Conservation (phyloP, 2,113 vertebrate species). For the Edolisoma coerulescens region DNA sequence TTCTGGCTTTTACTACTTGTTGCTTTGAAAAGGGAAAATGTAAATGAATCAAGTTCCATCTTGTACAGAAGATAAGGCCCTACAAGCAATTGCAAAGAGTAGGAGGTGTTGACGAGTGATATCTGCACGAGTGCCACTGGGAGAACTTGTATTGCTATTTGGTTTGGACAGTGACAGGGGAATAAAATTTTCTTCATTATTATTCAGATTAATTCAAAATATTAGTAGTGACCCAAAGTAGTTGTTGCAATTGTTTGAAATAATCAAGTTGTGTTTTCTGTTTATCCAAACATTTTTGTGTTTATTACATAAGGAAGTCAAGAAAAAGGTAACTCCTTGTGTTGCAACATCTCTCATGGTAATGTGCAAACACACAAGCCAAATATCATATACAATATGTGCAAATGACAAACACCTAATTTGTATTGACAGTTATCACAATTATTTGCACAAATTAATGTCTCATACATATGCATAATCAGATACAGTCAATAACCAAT, state of each 20-base stretch:
- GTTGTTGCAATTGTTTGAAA: conserved; percentile 36
- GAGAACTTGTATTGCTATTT: conserved; percentile 18
- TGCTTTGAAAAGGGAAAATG: neutral
- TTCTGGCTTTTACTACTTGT: neutral
- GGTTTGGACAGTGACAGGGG: neutral
- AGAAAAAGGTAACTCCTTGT: neutral
- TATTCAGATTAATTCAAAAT: conserved; percentile 20
- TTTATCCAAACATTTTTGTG: neutral
- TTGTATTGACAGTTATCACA: neutral
- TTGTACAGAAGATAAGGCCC: conserved; percentile 23
- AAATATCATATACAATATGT: neutral
- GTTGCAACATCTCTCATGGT: neutral
- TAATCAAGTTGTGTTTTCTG: neutral
- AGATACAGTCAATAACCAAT: neutral
- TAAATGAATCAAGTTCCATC: conserved; percentile 8
- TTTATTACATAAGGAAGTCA: neutral
- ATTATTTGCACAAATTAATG: conserved; percentile 10
- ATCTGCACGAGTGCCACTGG: neutral
- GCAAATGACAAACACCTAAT: neutral
- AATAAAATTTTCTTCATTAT: neutral
- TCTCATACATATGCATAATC: neutral
- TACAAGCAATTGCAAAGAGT: neutral
- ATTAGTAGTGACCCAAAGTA: conserved; percentile 8
- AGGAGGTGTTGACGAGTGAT: neutral
- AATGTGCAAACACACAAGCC: neutral